These are phyloP conservation scores for Sardina pilchardus DNA, from an alignment of 2,113 vertebrate species.

Conservation along the genomic window DNA sequence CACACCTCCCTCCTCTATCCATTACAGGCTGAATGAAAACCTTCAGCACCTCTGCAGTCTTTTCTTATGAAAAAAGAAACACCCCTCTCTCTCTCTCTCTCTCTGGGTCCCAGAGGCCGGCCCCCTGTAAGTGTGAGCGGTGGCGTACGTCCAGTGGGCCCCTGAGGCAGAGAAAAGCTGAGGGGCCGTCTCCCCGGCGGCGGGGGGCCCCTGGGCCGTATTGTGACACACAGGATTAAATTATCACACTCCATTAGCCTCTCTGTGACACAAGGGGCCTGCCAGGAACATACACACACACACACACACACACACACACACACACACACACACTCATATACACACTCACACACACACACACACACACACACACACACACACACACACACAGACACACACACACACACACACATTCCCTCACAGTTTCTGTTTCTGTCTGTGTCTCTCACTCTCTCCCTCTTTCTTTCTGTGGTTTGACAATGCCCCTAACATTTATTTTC, in stretches of 20 bases:
- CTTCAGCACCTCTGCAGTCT: neutral
- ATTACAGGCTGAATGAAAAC: neutral
- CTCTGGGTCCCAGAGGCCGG: neutral
- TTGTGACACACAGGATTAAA: slow-evolving; percentile 49
- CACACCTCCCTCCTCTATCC: neutral
- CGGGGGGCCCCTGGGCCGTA: slow-evolving; percentile 23
- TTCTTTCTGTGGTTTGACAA: neutral
- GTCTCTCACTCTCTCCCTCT: neutral
- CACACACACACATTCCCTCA: slow-evolving; percentile 20
- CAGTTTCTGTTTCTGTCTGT: neutral
- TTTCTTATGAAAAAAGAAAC: neutral
- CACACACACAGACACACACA: slow-evolving; percentile 24
- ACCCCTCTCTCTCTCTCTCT: neutral
- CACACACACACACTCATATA: slow-evolving; percentile 13
- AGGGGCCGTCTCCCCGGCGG: slow-evolving; percentile 11
- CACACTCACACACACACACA: slow-evolving; percentile 23
- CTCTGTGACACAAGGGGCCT: slow-evolving; percentile 41
- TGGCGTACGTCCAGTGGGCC: slow-evolving; percentile 22
- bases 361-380: slow-evolving; percentile 26
- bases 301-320: slow-evolving; percentile 14
- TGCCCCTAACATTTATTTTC: neutral
- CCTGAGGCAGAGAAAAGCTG: slow-evolving; percentile 18
- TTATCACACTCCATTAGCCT: slow-evolving; percentile 49
- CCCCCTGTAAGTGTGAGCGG: slow-evolving; percentile 20
- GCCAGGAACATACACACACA: slow-evolving; percentile 29